Conservation (phyloP, 2,888 invertebrate genomes). For the Eupithecia vulgata region DNA sequence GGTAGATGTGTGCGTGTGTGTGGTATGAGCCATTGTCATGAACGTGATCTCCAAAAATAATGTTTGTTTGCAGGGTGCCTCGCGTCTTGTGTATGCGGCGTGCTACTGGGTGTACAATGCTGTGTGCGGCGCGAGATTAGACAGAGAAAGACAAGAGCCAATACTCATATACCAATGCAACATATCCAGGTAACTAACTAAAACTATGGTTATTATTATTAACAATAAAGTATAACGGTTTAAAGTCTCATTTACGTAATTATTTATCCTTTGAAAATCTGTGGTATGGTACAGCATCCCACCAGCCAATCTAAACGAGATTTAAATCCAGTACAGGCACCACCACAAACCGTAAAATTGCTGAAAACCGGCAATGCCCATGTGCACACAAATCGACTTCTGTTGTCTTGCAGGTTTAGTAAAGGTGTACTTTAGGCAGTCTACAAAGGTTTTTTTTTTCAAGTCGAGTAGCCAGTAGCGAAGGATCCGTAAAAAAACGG, state of each 20-base stretch:
- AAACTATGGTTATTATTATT: no score
- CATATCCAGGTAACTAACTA: conserved; percentile 67
- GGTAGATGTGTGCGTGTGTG: not conserved
- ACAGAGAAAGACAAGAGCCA: conserved; percentile 70
- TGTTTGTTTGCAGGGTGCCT: conserved; percentile 70
- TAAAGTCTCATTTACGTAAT: no score
- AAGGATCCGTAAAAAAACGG: no score
- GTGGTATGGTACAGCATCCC: no score
- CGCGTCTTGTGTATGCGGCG: conserved; percentile 85
- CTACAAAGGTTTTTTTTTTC: no score
- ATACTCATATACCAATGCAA: conserved; percentile 78
- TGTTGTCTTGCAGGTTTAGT: not conserved
- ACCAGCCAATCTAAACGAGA: no score
- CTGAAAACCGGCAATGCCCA: not conserved
- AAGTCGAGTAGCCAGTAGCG: no score
- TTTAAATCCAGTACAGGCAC: not conserved
- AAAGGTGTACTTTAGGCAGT: not conserved
- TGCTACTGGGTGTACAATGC: conserved; percentile 86
- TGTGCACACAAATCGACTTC: no score
- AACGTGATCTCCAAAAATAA: not conserved
- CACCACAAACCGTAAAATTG: not conserved
- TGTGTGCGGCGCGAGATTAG: conserved; percentile 83
- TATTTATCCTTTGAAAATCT: no score
- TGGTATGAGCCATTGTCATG: not conserved
- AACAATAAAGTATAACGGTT: no score